A percentile compares a stretch with the other conserved stretches of the same genome.
phyloP scores from a whole-genome alignment of 2,113 vertebrate genomes.

The Chloebia gouldiae region DNA sequence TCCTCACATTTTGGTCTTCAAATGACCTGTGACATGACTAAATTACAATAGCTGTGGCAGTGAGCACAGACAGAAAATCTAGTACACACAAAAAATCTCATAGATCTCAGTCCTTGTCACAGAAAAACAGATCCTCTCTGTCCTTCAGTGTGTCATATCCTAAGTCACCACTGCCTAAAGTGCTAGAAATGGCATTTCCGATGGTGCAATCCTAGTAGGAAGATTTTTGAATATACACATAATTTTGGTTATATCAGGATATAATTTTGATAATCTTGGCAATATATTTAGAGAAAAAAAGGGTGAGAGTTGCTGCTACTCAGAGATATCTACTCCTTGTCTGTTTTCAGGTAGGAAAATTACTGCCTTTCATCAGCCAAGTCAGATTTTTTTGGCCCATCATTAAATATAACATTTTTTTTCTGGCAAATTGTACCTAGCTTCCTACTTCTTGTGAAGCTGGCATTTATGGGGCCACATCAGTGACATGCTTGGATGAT shows the following conservation, averaged over 20 bases:
- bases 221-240: neutral
- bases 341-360: neutral
- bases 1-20: neutral
- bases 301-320: neutral
- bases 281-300: neutral
- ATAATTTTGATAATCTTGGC: neutral
- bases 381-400: neutral
- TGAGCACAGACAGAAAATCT: neutral
- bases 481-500: neutral
- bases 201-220: neutral
- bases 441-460: neutral
- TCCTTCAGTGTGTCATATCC: neutral
- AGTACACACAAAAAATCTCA: neutral
- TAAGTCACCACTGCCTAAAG: neutral
- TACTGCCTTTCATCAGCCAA: neutral
- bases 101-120: neutral
- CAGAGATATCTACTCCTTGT: neutral
- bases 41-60: neutral
- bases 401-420: neutral
- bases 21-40: neutral
- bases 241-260: neutral
- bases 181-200: neutral
- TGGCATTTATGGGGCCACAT: neutral
- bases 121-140: neutral
- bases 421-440: neutral